phyloP scores from a whole-genome alignment of 2,888 invertebrate genomes.

The Crossocerus cetratus region DNA sequence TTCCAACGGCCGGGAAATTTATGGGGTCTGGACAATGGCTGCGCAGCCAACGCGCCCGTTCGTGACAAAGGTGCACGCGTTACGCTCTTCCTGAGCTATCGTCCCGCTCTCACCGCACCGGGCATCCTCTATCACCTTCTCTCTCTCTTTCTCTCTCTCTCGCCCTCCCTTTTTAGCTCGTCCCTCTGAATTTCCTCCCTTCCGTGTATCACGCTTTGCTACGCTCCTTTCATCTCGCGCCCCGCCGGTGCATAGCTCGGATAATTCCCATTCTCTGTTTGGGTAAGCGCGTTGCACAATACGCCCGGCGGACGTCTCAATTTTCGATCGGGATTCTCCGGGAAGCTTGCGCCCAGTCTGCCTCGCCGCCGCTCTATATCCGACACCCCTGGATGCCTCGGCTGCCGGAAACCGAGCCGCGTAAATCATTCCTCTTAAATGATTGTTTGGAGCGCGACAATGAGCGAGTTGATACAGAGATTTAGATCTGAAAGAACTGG shows the following conservation, averaged over 20 bases:
- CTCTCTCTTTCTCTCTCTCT: conserved; percentile 2
- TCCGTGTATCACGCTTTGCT: conserved; percentile 7
- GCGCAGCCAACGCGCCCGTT: conserved; percentile 50
- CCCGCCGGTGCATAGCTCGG: conserved; percentile 20
- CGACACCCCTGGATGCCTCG: not conserved
- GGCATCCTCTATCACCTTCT: not conserved
- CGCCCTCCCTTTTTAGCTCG: conserved; percentile 25
- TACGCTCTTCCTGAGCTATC: not conserved
- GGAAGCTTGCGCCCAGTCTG: not conserved
- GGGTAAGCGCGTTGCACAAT: conserved; percentile 50
- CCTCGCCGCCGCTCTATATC: not conserved
- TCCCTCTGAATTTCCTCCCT: conserved; percentile 8
- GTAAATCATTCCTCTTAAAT: conserved; percentile 6
- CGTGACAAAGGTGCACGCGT: conserved; percentile 47
- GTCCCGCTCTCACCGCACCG: conserved; percentile 7
- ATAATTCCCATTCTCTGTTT: conserved; percentile 59
- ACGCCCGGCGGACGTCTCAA: conserved; percentile 45
- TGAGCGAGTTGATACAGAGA: conserved; percentile 11
- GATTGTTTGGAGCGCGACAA: not conserved
- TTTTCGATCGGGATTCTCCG: conserved; percentile 34
- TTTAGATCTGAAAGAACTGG: conserved; percentile 10
- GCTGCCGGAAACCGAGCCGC: not conserved
- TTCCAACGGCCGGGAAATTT: conserved; percentile 72
- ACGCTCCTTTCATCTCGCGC: conserved; percentile 26
- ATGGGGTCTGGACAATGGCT: conserved; percentile 69